These are phyloP conservation scores for Caradrina kadenii DNA, from an alignment of 2,888 invertebrate species.

Conservation along the genomic window DNA sequence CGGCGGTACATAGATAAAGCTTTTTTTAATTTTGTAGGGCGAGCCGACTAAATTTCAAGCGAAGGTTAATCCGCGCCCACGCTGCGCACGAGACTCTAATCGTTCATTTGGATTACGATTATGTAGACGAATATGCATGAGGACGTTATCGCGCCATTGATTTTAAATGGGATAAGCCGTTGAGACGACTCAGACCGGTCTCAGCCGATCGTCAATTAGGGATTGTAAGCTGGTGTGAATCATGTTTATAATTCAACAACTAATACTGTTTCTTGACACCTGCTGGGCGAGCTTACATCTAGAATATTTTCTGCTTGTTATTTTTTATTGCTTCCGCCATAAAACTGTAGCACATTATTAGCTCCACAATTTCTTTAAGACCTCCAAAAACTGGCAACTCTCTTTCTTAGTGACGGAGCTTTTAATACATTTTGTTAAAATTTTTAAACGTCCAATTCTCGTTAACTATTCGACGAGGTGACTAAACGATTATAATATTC, in stretches of 20 bases:
- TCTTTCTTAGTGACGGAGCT: slow-evolving; percentile 16
- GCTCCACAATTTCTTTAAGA: slow-evolving; percentile 43
- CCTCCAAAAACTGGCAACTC: slow-evolving; percentile 29
- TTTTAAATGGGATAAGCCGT: slow-evolving; percentile 82
- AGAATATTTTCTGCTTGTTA: slow-evolving; percentile 54
- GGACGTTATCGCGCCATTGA: slow-evolving; percentile 84
- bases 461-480: slow-evolving; percentile 54
- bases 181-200: slow-evolving; percentile 67
- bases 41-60: slow-evolving; percentile 62
- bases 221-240: slow-evolving; percentile 59
- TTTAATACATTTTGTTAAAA: slow-evolving; percentile 30
- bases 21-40: slow-evolving; percentile 72
- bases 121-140: slow-evolving; percentile 85
- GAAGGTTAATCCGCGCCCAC: slow-evolving; percentile 84
- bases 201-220: slow-evolving; percentile 62
- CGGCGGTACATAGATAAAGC: slow-evolving; percentile 79
- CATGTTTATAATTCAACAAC: slow-evolving; percentile 59
- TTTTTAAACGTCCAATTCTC: slow-evolving; percentile 32
- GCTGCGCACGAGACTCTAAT: slow-evolving; percentile 80
- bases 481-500: slow-evolving; percentile 54
- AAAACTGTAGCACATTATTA: slow-evolving; percentile 54
- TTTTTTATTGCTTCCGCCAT: slow-evolving; percentile 58
- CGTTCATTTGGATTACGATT: slow-evolving; percentile 87
- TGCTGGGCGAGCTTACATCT: slow-evolving; percentile 37
- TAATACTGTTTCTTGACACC: slow-evolving; percentile 53